Conservation (phyloP, 1,140 invertebrate genomes). For the Acromyrmex heyeri region DNA sequence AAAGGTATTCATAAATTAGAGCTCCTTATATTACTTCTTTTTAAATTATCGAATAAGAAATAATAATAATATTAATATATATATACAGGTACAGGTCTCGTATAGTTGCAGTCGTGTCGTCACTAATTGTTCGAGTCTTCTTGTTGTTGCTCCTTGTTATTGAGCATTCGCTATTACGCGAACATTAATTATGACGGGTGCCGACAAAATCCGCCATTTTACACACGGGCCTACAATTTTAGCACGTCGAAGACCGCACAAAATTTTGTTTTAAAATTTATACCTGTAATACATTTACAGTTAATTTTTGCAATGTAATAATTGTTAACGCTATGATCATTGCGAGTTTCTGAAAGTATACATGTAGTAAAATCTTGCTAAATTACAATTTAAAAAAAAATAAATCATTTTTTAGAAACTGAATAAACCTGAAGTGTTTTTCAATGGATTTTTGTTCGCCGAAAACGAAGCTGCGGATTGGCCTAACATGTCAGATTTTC, state of each 20-base stretch:
- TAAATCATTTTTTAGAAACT: too few species aligned
- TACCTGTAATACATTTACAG: not conserved
- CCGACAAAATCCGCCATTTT: conserved; percentile 85
- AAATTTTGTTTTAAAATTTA: conserved; percentile 4
- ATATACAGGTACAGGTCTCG: conserved; percentile 87
- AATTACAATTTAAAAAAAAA: too few species aligned
- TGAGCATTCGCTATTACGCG: conserved; percentile 53
- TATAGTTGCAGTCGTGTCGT: conserved; percentile 87
- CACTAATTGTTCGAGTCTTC: conserved; percentile 80
- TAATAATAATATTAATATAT: conserved; percentile 86
- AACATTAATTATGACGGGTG: conserved; percentile 80
- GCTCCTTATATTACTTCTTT: conserved; percentile 81
- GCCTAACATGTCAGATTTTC: too few species aligned
- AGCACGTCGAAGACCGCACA: conserved; percentile 68
- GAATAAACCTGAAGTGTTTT: too few species aligned
- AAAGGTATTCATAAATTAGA: conserved; percentile 82
- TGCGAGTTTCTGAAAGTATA: not conserved
- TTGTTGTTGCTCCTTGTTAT: conserved; percentile 66
- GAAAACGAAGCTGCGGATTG: too few species aligned
- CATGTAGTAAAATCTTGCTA: too few species aligned
- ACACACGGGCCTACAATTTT: conserved; percentile 42
- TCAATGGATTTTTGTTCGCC: too few species aligned
- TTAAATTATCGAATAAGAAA: conserved; percentile 84
- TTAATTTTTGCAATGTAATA: not conserved
- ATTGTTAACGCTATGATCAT: not conserved